phyloP scores from a whole-genome alignment of 2,797 vertebrate species.

The Gastrophryne carolinensis region DNA sequence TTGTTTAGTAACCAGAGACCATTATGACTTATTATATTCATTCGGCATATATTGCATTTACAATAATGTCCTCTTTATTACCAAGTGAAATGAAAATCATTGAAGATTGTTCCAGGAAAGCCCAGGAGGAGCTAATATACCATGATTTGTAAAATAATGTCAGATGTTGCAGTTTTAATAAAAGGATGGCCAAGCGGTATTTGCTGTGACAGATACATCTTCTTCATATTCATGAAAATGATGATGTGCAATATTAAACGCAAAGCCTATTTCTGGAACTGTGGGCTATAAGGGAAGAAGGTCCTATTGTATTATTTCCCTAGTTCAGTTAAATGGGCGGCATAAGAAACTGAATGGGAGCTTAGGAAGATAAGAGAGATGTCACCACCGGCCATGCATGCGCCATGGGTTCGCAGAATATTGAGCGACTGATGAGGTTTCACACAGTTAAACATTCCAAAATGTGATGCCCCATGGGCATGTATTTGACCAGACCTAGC shows the following conservation, averaged over 20 bases:
- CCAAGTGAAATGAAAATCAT: constrained; percentile 9
- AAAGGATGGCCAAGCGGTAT: constrained; percentile 23
- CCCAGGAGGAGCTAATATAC: constrained; percentile 38
- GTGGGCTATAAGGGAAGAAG: not conserved
- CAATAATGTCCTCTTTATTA: constrained; percentile 14
- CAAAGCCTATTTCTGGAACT: not conserved
- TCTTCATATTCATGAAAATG: constrained; percentile 5
- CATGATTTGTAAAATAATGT: constrained; percentile 46
- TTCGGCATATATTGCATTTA: not conserved
- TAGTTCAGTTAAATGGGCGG: not conserved
- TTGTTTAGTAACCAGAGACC: not conserved
- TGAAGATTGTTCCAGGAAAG: constrained; percentile 39
- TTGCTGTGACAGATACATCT: constrained; percentile 1
- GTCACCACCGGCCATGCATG: too few relatives aligned
- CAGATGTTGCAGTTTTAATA: constrained; percentile 44
- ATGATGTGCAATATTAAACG: not conserved
- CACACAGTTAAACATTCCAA: too few relatives aligned
- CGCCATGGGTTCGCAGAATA: too few relatives aligned
- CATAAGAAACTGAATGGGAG: too few relatives aligned
- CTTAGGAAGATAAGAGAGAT: too few relatives aligned
- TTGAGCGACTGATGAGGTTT: too few relatives aligned
- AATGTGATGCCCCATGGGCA: too few relatives aligned
- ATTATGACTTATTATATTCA: not conserved
- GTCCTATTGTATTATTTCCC: not conserved
- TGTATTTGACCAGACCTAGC: too few relatives aligned